Evolutionary conservation across 2,113 vertebrate species (phyloP), one percentile per base, ranked within the genome.

Genomic region (Sylvilagus bachmani): DNA sequence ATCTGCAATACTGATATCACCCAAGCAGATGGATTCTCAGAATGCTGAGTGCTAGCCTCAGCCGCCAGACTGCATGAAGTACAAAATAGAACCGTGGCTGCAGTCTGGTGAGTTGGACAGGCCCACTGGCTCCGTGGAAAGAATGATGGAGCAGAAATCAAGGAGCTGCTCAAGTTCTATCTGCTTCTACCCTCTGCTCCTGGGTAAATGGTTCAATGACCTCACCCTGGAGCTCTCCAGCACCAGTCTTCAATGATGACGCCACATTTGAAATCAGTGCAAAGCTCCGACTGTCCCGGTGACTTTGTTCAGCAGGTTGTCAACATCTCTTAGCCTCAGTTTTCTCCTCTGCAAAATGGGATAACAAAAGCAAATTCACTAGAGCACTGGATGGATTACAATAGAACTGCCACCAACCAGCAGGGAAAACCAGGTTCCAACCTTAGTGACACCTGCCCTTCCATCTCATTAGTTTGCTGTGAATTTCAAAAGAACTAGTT

Each of bases 241-340:
- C 2, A 1, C 64, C 22, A 2, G 21, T 5, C 31, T 11, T 77
- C 27, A 58, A 19, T 0, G 12, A 10, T 2, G 29, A 16, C 67
- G 3, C 29, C 2, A 1, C 14, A 33, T 4, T 33, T 27, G 49
- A 36, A 53, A 31, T 58, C 27, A 1, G 3, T 2, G 29, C 64
- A 7, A 36, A 70, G 11, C 38, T 69, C 80, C 3, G 0, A 3
- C 13, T 16, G 0, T 61, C 21, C 78, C n/a, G 12, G 49, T 12
- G 55, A 58, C 53, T 29, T 4, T 1, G 44, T 4, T 1, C 33
- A n/a, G 29, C 64, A 6, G 3, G 11, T 58, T 7, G 2, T 29
- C 75, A 2, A 0, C 0, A 0, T 77, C 38, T 14, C 29, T 17
- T 6, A n/a, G 38, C 44, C 38, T 69, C 29, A 0, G 0, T 49